Evolutionary conservation across 2,888 invertebrate genomes (phyloP), one percentile per base, ranked within the genome.

Genomic region (Erebia aethiops): DNA sequence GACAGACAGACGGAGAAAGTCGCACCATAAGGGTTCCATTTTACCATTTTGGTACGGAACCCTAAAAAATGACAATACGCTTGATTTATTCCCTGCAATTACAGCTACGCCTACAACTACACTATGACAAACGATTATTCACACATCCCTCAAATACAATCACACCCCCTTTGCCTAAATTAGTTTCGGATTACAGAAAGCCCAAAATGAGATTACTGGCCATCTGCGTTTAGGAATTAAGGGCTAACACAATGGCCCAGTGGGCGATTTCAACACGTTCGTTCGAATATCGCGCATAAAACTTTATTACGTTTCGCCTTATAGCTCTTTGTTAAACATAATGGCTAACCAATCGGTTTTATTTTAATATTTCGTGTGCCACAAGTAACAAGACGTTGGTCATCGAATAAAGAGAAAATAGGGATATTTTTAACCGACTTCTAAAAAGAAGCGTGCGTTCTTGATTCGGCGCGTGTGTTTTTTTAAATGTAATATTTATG

Each of bases 301-400:
- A 81, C 79, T 86, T 81, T 87, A 87, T 81, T 62, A 80, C 79
- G 79, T 85, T 87, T 89, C 85, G 83, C 75, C 82, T 84, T 84
- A 88, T 83, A 77, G 81, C 81, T 81, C 81, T 81, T 81, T 81
- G 84, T 83, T 83, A 79, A 78, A 79, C 77, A 80, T 69, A 64
- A 80, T 83, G 77, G 78, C 81, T 78, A 70, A 71, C 70, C 74
- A 67, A 72, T 68, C 64, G 71, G 41, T 73, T 77, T 74, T 74
- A 77, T 75, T 76, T 70, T 71, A 69, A 76, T 74, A 70, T 63
- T 70, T 62, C 46, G 41, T 35, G n/a, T 68, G 75, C 65, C 74
- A 21, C 69, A 78, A 77, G 70, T 61, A 35, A 74, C 35, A 49
- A 65, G 70, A 75, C 67, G 69, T 56, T 26, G 67, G 74, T 35